These are phyloP conservation scores for Characodon lateralis DNA, from an alignment of 2,797 vertebrate genomes.

Conservation along the genomic window DNA sequence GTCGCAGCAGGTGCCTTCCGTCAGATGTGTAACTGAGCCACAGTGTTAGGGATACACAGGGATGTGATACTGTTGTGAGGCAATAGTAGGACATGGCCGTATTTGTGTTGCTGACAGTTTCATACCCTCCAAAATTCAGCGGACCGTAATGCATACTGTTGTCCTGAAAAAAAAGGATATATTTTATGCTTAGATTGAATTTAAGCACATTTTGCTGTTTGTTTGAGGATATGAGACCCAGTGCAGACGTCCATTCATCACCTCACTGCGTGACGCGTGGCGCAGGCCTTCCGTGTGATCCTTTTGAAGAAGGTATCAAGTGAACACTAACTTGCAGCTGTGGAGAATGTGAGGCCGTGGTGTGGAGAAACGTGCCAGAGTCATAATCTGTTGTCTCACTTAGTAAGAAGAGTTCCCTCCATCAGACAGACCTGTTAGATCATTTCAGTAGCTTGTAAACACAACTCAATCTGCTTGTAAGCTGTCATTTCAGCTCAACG, in stretches of 20 bases:
- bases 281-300: slow-evolving; percentile 50
- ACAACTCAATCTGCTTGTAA: slow-evolving; percentile 29
- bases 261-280: slow-evolving; percentile 51
- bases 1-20: slow-evolving; percentile 56
- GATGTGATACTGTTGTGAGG: slow-evolving; percentile 57
- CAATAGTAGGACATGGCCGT: slow-evolving; percentile 45
- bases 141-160: slow-evolving; percentile 25
- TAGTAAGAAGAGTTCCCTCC: slow-evolving; percentile 23
- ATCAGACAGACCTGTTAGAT: slow-evolving; percentile 34
- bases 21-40: slow-evolving; percentile 51
- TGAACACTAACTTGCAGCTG: slow-evolving; percentile 64
- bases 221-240: slow-evolving; percentile 20
- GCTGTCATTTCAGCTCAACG: slow-evolving; percentile 8
- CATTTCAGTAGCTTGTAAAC: slow-evolving; percentile 55
- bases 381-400: slow-evolving; percentile 51
- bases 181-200: slow-evolving; percentile 21
- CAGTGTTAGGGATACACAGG: slow-evolving; percentile 34
- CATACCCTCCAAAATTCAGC: slow-evolving; percentile 35
- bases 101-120: slow-evolving; percentile 53
- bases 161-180: slow-evolving; percentile 25
- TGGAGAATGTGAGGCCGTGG: slow-evolving; percentile 68
- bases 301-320: slow-evolving; percentile 62
- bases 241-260: slow-evolving; percentile 64
- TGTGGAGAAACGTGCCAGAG: slow-evolving; percentile 62
- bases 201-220: slow-evolving; percentile 9